Conservation (phyloP, 2,113 vertebrate genomes). For the Phainopepla nitens region DNA sequence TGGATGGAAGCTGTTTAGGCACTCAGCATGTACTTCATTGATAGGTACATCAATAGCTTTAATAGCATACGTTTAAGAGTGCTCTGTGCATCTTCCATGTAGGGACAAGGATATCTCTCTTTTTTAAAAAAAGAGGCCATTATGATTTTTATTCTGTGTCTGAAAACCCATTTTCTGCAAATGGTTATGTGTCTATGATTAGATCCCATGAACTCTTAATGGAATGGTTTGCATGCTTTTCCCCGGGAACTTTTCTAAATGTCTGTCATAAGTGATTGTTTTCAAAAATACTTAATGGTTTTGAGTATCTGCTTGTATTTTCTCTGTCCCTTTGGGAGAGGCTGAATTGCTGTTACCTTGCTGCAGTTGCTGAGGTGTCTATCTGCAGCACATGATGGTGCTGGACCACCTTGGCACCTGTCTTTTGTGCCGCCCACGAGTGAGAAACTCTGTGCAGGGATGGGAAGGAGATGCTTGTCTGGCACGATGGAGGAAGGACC, state of each 20-base stretch:
- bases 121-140: background rate
- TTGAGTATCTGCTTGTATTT: background rate
- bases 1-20: background rate
- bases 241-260: background rate
- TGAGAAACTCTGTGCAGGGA: background rate
- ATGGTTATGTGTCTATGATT: background rate
- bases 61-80: background rate
- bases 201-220: background rate
- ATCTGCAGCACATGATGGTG: fast-evolving
- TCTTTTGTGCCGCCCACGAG: background rate
- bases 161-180: background rate
- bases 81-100: background rate
- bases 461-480: background rate
- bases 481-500: background rate
- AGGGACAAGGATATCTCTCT: background rate
- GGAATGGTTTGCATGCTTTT: background rate
- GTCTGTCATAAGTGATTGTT: background rate
- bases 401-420: background rate
- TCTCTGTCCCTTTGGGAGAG: background rate
- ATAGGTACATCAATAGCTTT: background rate
- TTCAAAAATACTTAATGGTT: background rate
- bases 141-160: background rate
- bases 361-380: background rate
- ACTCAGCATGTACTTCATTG: background rate
- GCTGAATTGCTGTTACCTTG: background rate